Conservation (phyloP, 2,113 vertebrate species). For the Gobius niger region DNA sequence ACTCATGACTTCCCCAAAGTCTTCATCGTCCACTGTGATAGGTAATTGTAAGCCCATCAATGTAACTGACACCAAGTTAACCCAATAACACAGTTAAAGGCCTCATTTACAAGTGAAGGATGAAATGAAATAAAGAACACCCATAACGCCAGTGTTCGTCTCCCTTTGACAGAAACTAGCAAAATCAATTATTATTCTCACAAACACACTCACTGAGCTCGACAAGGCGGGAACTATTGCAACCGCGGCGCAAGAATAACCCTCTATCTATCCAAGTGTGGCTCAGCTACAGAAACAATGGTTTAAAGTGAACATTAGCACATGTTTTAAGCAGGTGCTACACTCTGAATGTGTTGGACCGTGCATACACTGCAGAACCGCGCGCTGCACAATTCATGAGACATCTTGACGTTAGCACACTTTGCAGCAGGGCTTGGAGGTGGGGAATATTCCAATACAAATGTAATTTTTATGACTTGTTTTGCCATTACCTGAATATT, state of each 20-base stretch:
- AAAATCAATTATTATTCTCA: no score
- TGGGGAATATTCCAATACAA: background rate
- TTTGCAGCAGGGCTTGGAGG: background rate
- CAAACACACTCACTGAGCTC: no score
- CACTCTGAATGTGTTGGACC: background rate
- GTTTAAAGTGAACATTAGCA: background rate
- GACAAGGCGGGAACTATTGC: background rate
- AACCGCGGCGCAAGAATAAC: background rate
- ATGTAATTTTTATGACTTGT: background rate
- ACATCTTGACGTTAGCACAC: conserved; percentile 5
- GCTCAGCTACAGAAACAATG: background rate
- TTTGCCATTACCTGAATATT: background rate
- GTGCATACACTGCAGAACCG: background rate
- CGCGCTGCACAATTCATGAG: conserved; percentile 7
- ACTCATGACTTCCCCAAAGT: background rate
- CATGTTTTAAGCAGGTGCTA: background rate
- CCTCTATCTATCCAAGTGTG: background rate
- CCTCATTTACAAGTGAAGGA: no score
- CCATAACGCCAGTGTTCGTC: no score
- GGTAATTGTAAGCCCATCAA: no score
- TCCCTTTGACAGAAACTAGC: no score
- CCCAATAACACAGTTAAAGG: no score
- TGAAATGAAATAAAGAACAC: no score
- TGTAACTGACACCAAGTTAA: no score
- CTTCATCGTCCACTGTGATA: no score